A percentile compares a stretch with the other conserved stretches of the same genome.
These are phyloP conservation scores for Alethe castanea DNA, from an alignment of 2,113 vertebrate genomes.

Conservation along the genomic window DNA sequence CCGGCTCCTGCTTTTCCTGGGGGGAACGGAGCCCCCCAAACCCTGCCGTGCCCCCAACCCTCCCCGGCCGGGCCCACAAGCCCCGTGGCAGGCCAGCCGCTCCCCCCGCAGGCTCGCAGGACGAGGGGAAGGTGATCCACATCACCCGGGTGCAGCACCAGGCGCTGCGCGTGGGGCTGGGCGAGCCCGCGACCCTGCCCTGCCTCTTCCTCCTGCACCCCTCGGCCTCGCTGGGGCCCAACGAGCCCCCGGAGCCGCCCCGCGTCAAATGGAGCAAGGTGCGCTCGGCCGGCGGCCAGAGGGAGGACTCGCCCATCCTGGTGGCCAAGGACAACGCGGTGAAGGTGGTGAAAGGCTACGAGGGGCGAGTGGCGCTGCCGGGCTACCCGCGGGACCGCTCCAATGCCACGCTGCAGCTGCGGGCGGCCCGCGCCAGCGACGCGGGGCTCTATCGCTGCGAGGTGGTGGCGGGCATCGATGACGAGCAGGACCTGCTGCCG, in stretches of 20 bases:
- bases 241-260: conserved; percentile 72
- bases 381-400: conserved; percentile 80
- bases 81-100: accelerated
- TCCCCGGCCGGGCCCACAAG: accelerated
- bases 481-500: conserved; percentile 91
- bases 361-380: conserved; percentile 85
- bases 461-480: conserved; percentile 91
- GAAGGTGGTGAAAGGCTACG: conserved; percentile 89
- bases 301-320: conserved; percentile 85
- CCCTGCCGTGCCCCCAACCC: accelerated
- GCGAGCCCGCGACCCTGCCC: conserved; percentile 83
- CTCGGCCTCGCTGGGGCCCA: conserved; percentile 35
- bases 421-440: conserved; percentile 84
- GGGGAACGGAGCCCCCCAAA: accelerated
- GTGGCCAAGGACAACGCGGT: conserved; percentile 93
- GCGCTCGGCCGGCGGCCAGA: conserved; percentile 80
- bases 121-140: conserved; percentile 79
- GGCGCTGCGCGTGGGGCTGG: conserved; percentile 79
- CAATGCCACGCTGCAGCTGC: conserved; percentile 86
- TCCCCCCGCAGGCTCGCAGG: conserved; percentile 68
- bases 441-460: conserved; percentile 92
- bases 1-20: accelerated
- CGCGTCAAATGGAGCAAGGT: conserved; percentile 96
- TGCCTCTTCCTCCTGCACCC: conserved; percentile 85
- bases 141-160: conserved; percentile 85